A percentile compares a stretch with the other conserved stretches of the same genome.
These are phyloP conservation scores for Formica selysi DNA, from an alignment of 1,140 invertebrate genomes.

Conservation along the genomic window DNA sequence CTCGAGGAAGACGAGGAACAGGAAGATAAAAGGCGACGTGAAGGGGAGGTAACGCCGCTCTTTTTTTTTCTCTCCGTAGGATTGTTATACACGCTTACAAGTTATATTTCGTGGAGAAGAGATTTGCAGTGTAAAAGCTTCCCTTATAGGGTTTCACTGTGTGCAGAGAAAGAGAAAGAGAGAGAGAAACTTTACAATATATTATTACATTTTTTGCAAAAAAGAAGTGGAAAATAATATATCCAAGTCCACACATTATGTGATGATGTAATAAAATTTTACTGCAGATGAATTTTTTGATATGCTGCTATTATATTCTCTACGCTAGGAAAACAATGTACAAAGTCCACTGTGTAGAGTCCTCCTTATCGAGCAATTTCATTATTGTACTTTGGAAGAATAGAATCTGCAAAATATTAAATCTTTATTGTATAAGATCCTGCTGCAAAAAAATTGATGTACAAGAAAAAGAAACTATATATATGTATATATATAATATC, in stretches of 20 bases:
- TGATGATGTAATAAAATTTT: background rate
- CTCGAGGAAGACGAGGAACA: constrained; percentile 84
- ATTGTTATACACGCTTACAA: background rate
- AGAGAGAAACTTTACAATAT: background rate
- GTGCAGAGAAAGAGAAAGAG: background rate
- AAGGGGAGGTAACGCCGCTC: constrained; percentile 80
- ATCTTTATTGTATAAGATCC: background rate
- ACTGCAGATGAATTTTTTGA: background rate
- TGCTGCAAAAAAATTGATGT: background rate
- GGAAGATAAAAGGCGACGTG: constrained; percentile 81
- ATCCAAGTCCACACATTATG: background rate
- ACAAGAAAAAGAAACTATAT: background rate
- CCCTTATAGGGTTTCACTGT: background rate
- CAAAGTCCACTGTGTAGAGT: background rate
- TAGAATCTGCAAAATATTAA: background rate
- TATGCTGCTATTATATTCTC: background rate
- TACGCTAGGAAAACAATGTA: background rate
- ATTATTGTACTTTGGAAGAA: background rate
- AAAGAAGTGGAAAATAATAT: background rate
- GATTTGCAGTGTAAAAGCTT: background rate
- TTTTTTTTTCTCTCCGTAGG: background rate
- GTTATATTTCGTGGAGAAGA: background rate
- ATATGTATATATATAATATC: background rate
- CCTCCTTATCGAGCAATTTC: background rate
- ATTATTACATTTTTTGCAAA: background rate